These are phyloP conservation scores for Aphelenchoides avenae DNA, from an alignment of 1,140 invertebrate species.

Conservation along the genomic window DNA sequence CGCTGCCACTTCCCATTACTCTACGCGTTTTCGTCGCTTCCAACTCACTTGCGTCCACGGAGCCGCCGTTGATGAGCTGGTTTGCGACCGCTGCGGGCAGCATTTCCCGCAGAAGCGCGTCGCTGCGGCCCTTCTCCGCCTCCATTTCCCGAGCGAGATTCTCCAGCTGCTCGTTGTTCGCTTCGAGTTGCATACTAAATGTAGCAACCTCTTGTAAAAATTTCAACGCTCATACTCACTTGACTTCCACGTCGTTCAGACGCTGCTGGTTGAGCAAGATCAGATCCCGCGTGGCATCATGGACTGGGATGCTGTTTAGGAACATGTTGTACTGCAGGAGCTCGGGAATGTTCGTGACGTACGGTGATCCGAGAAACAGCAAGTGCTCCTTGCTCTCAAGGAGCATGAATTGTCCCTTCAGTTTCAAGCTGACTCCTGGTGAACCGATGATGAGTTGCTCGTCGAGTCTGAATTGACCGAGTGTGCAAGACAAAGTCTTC, in stretches of 20 bases:
- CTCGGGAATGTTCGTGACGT: slow-evolving; percentile 57
- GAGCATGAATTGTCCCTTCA: slow-evolving; percentile 54
- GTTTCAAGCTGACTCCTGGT: too few species aligned
- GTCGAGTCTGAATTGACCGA: too few species aligned
- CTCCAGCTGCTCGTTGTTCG: slow-evolving; percentile 90
- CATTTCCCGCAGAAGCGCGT: slow-evolving; percentile 64
- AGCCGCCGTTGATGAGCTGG: slow-evolving; percentile 51
- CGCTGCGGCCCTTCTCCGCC: slow-evolving; percentile 90
- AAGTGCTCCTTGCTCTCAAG: slow-evolving; percentile 40
- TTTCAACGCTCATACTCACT: slow-evolving; percentile 68
- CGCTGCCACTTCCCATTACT: too few species aligned
- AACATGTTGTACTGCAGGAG: slow-evolving; percentile 69
- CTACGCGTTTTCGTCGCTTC: too few species aligned
- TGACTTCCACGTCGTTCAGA: slow-evolving; percentile 93
- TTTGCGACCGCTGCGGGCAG: slow-evolving; percentile 48
- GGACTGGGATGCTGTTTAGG: slow-evolving; percentile 88
- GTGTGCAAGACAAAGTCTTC: too few species aligned
- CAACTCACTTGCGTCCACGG: slow-evolving; percentile 50
- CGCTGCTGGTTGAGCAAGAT: slow-evolving; percentile 95
- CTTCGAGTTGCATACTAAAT: slow-evolving; percentile 71
- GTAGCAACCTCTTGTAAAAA: too few species aligned
- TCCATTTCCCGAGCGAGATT: slow-evolving; percentile 89
- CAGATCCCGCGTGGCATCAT: slow-evolving; percentile 90
- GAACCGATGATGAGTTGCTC: too few species aligned
- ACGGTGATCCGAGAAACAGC: slow-evolving; percentile 55